Evolutionary conservation across 2,113 vertebrate genomes (phyloP).

Genomic region (Mormoops blainvillei): DNA sequence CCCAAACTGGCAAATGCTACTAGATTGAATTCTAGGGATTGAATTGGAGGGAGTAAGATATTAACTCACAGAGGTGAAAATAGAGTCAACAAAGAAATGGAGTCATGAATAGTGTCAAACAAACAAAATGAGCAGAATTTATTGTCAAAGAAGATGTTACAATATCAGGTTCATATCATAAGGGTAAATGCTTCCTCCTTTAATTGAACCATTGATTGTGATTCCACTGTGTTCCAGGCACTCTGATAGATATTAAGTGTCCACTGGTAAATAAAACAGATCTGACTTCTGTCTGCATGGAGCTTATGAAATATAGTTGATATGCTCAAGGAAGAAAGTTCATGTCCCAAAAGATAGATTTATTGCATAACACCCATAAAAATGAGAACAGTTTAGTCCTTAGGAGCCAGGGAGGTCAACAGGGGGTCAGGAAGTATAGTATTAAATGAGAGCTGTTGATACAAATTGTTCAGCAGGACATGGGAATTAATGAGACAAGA

Average conservation of each 20-base stretch:
- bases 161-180: rapidly evolving
- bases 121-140: background rate
- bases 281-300: background rate
- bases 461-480: background rate
- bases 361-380: background rate
- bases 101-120: background rate
- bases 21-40: background rate
- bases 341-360: background rate
- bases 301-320: background rate
- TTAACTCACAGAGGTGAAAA: background rate
- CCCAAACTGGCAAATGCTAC: background rate
- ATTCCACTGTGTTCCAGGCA: background rate
- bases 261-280: background rate
- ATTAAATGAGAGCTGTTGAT: background rate
- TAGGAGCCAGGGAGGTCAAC: background rate
- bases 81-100: background rate
- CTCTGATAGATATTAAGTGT: background rate
- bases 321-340: background rate
- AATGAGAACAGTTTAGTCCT: background rate
- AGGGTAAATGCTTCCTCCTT: background rate
- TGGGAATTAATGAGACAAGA: background rate
- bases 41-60: background rate
- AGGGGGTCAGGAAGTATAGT: background rate
- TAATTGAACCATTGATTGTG: background rate
- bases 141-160: background rate